A percentile compares a stretch with the other conserved stretches of the same genome.
Evolutionary conservation across 2,797 vertebrate species (phyloP).

Genomic region (Vireo griseus): DNA sequence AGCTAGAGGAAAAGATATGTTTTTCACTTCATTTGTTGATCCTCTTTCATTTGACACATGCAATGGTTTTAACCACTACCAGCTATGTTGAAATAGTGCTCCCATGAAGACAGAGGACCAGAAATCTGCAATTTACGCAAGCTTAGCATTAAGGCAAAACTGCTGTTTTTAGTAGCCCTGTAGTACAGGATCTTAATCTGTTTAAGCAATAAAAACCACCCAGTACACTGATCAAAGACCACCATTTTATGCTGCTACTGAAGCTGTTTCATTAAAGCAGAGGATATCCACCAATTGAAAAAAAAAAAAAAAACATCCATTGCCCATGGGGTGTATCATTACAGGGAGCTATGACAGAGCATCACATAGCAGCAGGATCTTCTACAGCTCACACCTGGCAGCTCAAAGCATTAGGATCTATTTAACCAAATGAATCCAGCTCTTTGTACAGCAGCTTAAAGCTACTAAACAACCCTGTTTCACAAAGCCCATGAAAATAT

Average conservation of each 20-base stretch:
- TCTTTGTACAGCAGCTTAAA: neutral
- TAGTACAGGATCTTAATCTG: neutral
- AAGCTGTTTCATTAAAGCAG: neutral
- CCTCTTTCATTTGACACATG: neutral
- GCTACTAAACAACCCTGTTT: neutral
- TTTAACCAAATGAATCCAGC: neutral
- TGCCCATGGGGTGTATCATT: neutral
- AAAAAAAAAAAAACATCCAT: neutral
- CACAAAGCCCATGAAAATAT: neutral
- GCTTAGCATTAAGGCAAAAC: neutral
- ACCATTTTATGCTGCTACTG: neutral
- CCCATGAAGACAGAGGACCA: neutral
- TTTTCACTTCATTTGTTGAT: slow-evolving; percentile 6
- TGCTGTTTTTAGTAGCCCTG: neutral
- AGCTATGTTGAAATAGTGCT: neutral
- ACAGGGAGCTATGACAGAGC: neutral
- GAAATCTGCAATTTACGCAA: neutral
- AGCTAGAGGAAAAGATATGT: neutral
- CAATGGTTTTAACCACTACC: neutral
- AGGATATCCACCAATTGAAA: neutral
- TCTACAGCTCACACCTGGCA: neutral
- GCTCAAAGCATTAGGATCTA: neutral
- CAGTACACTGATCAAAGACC: neutral
- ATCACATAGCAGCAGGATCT: neutral
- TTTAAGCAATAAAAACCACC: neutral